These are phyloP conservation scores for Actinemys pallida DNA, from an alignment of 2,113 vertebrate genomes.

Conservation along the genomic window DNA sequence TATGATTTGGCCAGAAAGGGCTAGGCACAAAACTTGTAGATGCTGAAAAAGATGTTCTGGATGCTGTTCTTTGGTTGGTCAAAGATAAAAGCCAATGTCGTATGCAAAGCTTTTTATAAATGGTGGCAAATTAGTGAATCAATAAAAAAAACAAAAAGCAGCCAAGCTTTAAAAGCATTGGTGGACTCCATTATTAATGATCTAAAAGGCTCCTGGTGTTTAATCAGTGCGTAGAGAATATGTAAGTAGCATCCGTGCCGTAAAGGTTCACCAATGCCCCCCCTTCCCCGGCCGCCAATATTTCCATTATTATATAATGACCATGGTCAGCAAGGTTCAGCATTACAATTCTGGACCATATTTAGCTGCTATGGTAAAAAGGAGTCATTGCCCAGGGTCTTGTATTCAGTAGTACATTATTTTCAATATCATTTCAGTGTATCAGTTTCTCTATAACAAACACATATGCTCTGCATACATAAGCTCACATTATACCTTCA, in stretches of 20 bases:
- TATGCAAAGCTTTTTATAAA: slow-evolving; percentile 19
- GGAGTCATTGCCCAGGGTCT: background rate
- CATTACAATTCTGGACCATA: background rate
- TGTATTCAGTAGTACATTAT: background rate
- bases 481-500: background rate
- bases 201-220: background rate
- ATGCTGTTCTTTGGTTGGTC: slow-evolving; percentile 25
- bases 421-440: background rate
- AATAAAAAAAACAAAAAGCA: background rate
- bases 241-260: background rate
- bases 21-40: background rate
- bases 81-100: slow-evolving; percentile 14
- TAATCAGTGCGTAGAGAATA: background rate
- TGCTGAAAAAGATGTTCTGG: background rate
- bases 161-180: background rate
- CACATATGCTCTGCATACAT: accelerated
- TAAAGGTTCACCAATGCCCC: background rate
- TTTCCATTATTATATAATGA: background rate
- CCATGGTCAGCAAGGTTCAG: background rate
- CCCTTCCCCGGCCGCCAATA: background rate
- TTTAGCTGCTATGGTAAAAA: slow-evolving; percentile 12
- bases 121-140: background rate
- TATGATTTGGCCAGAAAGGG: slow-evolving; percentile 10
- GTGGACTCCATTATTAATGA: background rate
- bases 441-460: background rate